Conservation (phyloP, 1,140 invertebrate species). For the Phthorimaea operculella region DNA sequence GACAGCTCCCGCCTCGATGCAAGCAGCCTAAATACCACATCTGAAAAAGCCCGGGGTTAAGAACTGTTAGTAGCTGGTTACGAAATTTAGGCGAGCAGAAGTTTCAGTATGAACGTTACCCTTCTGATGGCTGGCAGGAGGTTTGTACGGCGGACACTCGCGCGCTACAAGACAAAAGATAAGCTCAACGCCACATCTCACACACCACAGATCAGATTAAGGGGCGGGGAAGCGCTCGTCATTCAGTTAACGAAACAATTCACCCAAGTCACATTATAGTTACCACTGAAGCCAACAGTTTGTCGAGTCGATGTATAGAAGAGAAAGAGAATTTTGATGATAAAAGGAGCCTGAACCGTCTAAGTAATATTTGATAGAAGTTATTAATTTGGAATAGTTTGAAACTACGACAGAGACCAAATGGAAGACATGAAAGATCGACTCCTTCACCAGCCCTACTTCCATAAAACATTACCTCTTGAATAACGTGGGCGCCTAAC, state of each 20-base stretch:
- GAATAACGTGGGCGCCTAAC: conserved; percentile 35
- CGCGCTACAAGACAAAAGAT: conserved; percentile 58
- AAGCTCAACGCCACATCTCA: conserved; percentile 51
- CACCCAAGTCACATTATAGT: conserved; percentile 10
- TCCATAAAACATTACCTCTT: conserved; percentile 46
- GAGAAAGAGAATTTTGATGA: not conserved
- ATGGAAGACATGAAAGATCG: conserved; percentile 8
- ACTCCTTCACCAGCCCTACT: conserved; percentile 23
- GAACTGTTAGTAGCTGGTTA: conserved; percentile 41
- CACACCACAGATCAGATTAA: conserved; percentile 27
- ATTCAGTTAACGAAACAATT: conserved; percentile 2
- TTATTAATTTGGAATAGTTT: conserved; percentile 1
- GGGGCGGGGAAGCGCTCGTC: not conserved
- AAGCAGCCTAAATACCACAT: conserved; percentile 48
- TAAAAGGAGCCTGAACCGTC: not conserved
- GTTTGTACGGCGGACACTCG: conserved; percentile 49
- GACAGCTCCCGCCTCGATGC: conserved; percentile 37
- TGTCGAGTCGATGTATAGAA: not conserved
- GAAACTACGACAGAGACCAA: not conserved
- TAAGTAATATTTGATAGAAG: not conserved
- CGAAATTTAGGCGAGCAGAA: conserved; percentile 31
- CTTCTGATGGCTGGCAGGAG: conserved; percentile 59
- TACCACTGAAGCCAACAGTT: not conserved
- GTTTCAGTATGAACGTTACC: conserved; percentile 52
- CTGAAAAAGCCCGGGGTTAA: conserved; percentile 29